A percentile compares a stretch with the other conserved stretches of the same genome.
phyloP scores from a whole-genome alignment of 2,888 invertebrate species.

The Caenorhabditis japonica region DNA sequence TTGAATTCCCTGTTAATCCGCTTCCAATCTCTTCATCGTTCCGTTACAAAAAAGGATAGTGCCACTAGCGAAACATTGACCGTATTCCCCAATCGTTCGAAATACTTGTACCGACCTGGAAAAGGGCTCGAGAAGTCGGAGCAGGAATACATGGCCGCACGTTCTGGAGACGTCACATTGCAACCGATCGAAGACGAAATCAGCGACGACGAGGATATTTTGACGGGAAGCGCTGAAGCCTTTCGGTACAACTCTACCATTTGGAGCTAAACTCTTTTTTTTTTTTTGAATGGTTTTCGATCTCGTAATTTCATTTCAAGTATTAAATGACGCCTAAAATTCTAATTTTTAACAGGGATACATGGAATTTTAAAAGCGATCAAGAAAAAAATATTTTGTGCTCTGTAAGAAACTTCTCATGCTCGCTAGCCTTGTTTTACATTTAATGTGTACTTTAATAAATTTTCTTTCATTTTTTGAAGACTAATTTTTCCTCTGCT shows the following conservation, averaged over 20 bases:
- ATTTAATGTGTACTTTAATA: too few relatives aligned
- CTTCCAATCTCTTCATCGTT: constrained; percentile 39
- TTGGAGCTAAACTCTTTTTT: constrained; percentile 37
- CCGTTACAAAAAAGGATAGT: constrained; percentile 20
- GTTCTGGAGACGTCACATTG: constrained; percentile 26
- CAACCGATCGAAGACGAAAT: constrained; percentile 52
- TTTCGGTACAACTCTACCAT: constrained; percentile 31
- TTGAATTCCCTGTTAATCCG: constrained; percentile 35
- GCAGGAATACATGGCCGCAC: constrained; percentile 11
- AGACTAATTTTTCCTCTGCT: not conserved
- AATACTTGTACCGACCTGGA: constrained; percentile 41
- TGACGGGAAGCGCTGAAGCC: not conserved
- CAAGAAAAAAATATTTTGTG: too few relatives aligned
- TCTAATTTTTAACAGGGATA: too few relatives aligned
- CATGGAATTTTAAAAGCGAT: too few relatives aligned
- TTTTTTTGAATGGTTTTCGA: too few relatives aligned
- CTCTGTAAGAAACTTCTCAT: too few relatives aligned
- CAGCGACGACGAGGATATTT: constrained; percentile 50
- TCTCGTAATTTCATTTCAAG: too few relatives aligned
- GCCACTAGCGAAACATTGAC: constrained; percentile 4
- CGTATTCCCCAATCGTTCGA: constrained; percentile 36
- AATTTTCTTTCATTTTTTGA: not conserved
- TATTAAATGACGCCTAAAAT: too few relatives aligned
- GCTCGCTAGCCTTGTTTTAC: too few relatives aligned
- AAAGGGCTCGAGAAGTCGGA: constrained; percentile 39